Base-by-base conservation (phyloP, 2,888 invertebrate species). In the Andrena haemorrhoa region DNA sequence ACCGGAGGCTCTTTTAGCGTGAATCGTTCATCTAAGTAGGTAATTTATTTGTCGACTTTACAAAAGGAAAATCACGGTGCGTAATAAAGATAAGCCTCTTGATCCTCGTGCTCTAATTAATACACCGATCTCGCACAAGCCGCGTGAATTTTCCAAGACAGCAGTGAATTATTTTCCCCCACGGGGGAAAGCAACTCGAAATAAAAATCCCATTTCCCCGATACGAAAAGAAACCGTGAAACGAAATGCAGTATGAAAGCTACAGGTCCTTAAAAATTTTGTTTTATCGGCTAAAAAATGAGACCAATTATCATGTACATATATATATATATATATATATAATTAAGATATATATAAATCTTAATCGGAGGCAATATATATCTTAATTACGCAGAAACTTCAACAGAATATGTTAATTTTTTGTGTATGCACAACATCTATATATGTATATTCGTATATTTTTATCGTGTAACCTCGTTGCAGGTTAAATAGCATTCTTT, bases 401-500 rank as follows among this genome's bases (percentile, higher is more conserved):
- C 84, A 87, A 89, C 89, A 89, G 89, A 91, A 91, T 88, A 86
- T 87, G 89, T 89, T 86, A 89, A 89, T 89, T 89, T 86, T 86
- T 86, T 83, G 86, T 84, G 86, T 91, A 90, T 81, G 84, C 84
- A 79, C 89, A 89, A 91, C 90, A 91, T 87, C 85, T 88, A 90
- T 88, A 89, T 89, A 86, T 87, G 86, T 81, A 63, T 87, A 84
- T 88, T 89, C 82, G 63, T 86, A 79, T 85, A 83, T 87, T 79
- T 80, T 82, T 85, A 86, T 89, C 84, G 41, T 88, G 70, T 89
- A 90, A 91, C 90, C 89, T 89, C 87, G 74, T 86, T 88, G 86
- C 85, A 89, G 91, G 89, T 91, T 90, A 86, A 91, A 88, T 89
- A 92, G 90, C 90, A 92, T 91, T 90, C 91, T 89, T 91, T 89